Evolutionary conservation across 2,113 vertebrate species (phyloP).

Genomic region (Pithys albifrons): DNA sequence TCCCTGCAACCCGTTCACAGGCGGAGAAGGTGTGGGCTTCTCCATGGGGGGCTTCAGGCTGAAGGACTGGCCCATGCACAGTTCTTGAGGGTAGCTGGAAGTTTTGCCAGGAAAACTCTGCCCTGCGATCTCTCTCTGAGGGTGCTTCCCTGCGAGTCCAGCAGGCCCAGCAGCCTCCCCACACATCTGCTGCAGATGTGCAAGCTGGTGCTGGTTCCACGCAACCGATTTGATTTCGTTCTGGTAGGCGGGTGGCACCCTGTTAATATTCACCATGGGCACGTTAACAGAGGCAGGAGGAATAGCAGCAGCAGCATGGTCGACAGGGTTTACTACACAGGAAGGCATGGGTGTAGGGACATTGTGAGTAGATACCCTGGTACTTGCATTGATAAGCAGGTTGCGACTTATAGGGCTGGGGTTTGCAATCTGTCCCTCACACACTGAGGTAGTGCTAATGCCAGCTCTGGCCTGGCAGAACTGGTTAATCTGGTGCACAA

Average conservation of each 20-base stretch:
- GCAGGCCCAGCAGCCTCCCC: constrained; percentile 82
- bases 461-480: constrained; percentile 97
- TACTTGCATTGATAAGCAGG: constrained; percentile 97
- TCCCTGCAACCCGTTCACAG: constrained; percentile 89
- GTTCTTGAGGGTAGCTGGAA: constrained; percentile 88
- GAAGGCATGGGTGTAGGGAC: constrained; percentile 80
- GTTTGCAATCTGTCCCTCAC: constrained; percentile 98
- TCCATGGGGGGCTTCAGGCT: constrained; percentile 90
- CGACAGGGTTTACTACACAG: constrained; percentile 88
- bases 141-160: constrained; percentile 83
- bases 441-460: constrained; percentile 92
- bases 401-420: constrained; percentile 97
- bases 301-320: constrained; percentile 83
- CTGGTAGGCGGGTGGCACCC: constrained; percentile 86
- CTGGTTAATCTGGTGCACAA: constrained; percentile 98
- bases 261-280: constrained; percentile 83
- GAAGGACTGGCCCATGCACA: constrained; percentile 93
- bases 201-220: constrained; percentile 95
- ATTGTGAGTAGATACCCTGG: constrained; percentile 91
- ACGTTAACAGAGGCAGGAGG: constrained; percentile 77
- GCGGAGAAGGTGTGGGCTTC: constrained; percentile 93
- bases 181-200: constrained; percentile 88
- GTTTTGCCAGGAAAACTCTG: constrained; percentile 86
- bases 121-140: constrained; percentile 80
- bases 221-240: constrained; percentile 88